phyloP scores from a whole-genome alignment of 2,888 invertebrate species.

The Copidosoma aretas region DNA sequence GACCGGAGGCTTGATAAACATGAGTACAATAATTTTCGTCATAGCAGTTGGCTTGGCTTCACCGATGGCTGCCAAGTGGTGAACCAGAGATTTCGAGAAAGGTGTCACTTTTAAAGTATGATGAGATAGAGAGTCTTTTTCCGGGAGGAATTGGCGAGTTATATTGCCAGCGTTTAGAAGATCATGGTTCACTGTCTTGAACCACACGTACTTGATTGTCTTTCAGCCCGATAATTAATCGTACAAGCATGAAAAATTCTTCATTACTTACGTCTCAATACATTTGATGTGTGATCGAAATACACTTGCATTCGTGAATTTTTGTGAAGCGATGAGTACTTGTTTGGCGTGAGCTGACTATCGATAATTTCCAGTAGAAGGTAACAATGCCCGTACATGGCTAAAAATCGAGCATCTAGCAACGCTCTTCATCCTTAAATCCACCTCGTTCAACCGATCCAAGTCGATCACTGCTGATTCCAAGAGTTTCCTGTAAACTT shows the following conservation, averaged over 20 bases:
- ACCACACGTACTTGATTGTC: constrained; percentile 80
- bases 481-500: constrained; percentile 60
- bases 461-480: constrained; percentile 65
- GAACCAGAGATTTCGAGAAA: constrained; percentile 82
- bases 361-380: constrained; percentile 64
- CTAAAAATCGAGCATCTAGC: constrained; percentile 74
- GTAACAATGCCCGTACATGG: constrained; percentile 75
- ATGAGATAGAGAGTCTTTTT: constrained; percentile 57
- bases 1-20: constrained; percentile 72
- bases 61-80: constrained; percentile 76
- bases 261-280: background rate
- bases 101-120: constrained; percentile 60
- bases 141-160: constrained; percentile 77
- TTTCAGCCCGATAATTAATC: constrained; percentile 84
- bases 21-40: constrained; percentile 77
- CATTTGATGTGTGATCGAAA: background rate
- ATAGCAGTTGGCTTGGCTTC: constrained; percentile 87
- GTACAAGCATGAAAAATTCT: constrained; percentile 70
- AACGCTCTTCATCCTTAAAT: constrained; percentile 78
- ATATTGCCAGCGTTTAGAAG: constrained; percentile 77
- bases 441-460: constrained; percentile 77
- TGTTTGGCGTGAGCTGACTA: constrained; percentile 60
- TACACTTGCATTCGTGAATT: constrained; percentile 62
- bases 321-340: constrained; percentile 62
- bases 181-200: constrained; percentile 75